Evolutionary conservation across 2,113 vertebrate genomes (phyloP).

Genomic region (Cygnus atratus): DNA sequence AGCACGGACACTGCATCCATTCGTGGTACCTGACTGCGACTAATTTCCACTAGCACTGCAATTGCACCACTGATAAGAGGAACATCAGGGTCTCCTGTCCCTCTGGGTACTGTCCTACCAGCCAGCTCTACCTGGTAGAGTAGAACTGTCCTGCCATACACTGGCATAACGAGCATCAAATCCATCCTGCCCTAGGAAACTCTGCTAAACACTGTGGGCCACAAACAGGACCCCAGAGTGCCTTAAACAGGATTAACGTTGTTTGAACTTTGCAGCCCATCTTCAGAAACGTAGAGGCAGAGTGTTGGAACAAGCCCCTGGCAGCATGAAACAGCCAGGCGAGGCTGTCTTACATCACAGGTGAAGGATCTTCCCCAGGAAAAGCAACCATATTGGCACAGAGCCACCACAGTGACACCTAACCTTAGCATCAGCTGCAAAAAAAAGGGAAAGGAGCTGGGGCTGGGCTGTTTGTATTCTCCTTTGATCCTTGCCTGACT

Average conservation of each 20-base stretch:
- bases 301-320: background rate
- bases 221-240: background rate
- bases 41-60: background rate
- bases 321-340: background rate
- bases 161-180: background rate
- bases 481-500: slow-evolving; percentile 12
- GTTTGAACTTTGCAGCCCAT: background rate
- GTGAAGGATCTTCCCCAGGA: background rate
- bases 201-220: background rate
- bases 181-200: background rate
- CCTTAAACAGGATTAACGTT: background rate
- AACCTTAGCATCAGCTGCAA: background rate
- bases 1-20: background rate
- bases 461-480: background rate
- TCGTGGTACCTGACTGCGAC: background rate
- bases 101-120: background rate
- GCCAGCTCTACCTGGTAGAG: background rate
- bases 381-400: background rate
- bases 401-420: background rate
- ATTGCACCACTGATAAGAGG: background rate
- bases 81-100: background rate
- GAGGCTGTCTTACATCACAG: background rate
- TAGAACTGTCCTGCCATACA: background rate
- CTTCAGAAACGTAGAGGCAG: background rate
- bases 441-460: background rate